Base-by-base conservation (phyloP, 2,888 invertebrate species). In the Epirrhoe alternata region DNA sequence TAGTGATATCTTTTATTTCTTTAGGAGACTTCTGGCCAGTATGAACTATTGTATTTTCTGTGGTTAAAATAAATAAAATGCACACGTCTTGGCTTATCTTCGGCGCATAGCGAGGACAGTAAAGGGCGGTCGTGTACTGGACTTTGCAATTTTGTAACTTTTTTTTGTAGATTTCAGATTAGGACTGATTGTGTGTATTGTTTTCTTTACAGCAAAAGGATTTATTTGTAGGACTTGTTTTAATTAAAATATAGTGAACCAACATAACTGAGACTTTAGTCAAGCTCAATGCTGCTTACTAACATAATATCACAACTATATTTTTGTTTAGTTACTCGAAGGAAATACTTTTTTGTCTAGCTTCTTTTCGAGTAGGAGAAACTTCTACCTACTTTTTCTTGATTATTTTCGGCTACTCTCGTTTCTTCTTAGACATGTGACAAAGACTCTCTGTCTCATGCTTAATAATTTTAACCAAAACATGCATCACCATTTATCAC, bases 51-150 rank as follows among this genome's bases (percentile, higher is more conserved):
- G 33, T 47, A 14, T 51, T 51, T 62, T 66, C 62, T 66, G 66
- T 59, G 51, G 62, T 55, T 59, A 66, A 93, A 93, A 92, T 93
- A 93, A 93, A 92, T 92, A 92, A 92, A 93, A 91, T 90, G 92
- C 89, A 86, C 91, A 88, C 90, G 89, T 91, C 88, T 80, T 76
- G 80, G 82, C 90, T 92, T 92, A 92, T 92, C 92, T 91, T 81
- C 76, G 76, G 82, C 81, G 84, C 60, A 56, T 16, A 55, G 51
- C 78, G 87, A 87, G 87, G 85, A 90, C 87, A 83, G 78, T 66
- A 74, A 84, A 87, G 82, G 87, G 76, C 75, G 76, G 70, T 69
- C 86, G 87, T 75, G 74, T 78, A 87, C 81, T 82, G 80, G 30
- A 63, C 62, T 61, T 56, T 42, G 52, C 60, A 59, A 69, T 73